These are phyloP conservation scores for Porites divaricata DNA, from an alignment of 92 coral and sea anemone genomes.

Conservation along the genomic window DNA sequence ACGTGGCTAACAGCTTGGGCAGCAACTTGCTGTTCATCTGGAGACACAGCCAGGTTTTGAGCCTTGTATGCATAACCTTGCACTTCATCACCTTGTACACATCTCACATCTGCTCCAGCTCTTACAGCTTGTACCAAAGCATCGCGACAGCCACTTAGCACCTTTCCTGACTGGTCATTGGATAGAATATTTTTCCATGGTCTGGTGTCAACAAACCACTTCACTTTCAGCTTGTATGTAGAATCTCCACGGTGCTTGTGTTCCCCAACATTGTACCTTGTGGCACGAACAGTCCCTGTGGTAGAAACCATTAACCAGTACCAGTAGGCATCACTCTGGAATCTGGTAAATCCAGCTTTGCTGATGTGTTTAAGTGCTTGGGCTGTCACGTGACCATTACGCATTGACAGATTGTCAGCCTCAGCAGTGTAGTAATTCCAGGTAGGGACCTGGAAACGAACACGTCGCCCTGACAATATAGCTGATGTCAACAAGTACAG, in stretches of 20 bases:
- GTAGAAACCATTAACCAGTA: constrained; percentile 83
- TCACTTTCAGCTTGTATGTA: constrained; percentile 29
- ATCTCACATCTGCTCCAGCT: constrained; percentile 80
- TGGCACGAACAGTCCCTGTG: constrained; percentile 75
- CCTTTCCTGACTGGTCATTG: constrained; percentile 51
- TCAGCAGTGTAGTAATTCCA: constrained; percentile 67
- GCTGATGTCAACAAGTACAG: constrained; percentile 54
- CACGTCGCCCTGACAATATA: constrained; percentile 70
- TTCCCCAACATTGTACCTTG: constrained; percentile 70
- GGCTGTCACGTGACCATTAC: constrained; percentile 83
- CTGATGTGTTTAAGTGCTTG: constrained; percentile 82
- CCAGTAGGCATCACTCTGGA: constrained; percentile 84
- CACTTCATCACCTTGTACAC: constrained; percentile 41
- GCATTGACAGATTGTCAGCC: constrained; percentile 77
- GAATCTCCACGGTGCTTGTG: constrained; percentile 49
- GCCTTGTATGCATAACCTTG: constrained; percentile 74
- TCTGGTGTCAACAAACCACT: constrained; percentile 83
- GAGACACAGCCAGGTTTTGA: constrained; percentile 68
- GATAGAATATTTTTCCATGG: constrained; percentile 67
- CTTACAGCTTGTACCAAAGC: constrained; percentile 70
- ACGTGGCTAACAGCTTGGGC: constrained; percentile 75
- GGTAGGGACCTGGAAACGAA: constrained; percentile 73
- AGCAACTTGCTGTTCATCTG: constrained; percentile 63
- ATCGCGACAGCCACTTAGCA: constrained; percentile 48
- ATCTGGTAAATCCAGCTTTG: constrained; percentile 49